Base-by-base conservation (phyloP, 2,113 vertebrate species). In the Apteryx owenii region DNA sequence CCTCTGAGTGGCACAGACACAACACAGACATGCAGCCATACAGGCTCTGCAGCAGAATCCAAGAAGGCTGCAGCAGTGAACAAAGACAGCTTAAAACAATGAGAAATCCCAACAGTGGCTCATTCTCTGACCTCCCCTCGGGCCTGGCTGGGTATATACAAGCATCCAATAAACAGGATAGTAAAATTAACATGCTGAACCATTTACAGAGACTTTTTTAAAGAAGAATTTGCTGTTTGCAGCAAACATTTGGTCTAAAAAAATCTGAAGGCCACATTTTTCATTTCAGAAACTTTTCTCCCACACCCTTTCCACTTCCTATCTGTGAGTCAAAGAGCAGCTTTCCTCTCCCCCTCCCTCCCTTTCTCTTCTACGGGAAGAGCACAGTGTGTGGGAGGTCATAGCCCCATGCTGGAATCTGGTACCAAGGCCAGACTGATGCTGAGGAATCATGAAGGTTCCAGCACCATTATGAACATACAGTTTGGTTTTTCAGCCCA, bases 361-460 rank as follows among this genome's bases (percentile, higher is more conserved):
- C 13, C 61, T 26, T 60, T 28, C 8, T 22, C 28, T 71, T 42
- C 17, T 6, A 7, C 0, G 0, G 3, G 25, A 54, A 58, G 60
- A 2, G 42, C 26, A 56, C 17, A 7, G 22, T 5, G 53, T 50
- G 61, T 42, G 2, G 48, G 5, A 11, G 62, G 40, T n/a, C 58
- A 44, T 61, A 21, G 69, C 10, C 13, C 69, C 44, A 1, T 0
- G 2, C 62, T 15, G 8, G 36, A 28, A 40, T 13, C 85, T 79
- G 75, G 42, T 16, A 3, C 54, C 7, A 0, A 29, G 40, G 36
- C 26, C 81, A 54, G 65, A 4, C 22, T 3, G 22, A 8, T 20
- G 82, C 88, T 46, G 75, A 29, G 85, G 58, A 25, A 54, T 17
- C 48, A 1, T 11, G 31, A 44, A 5, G 50, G 81, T 64, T 18